Base-by-base conservation (phyloP, 2,113 vertebrate genomes). In the Azemiops feae region DNA sequence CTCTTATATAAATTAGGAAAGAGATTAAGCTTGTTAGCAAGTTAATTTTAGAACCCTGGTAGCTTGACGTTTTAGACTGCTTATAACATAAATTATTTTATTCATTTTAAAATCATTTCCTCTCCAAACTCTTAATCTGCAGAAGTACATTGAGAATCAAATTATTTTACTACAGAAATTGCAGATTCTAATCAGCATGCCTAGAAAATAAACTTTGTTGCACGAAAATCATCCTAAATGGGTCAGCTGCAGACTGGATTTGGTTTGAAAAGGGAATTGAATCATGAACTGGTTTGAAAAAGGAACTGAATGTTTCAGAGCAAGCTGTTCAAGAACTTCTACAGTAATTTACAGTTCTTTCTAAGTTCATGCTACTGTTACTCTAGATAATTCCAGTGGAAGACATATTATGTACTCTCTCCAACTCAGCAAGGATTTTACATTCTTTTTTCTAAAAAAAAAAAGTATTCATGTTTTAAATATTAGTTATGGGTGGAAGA, bases 1-100 rank as follows among this genome's bases (percentile, higher is more conserved):
- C 92, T 92, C 93, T 92, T 94, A 86, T 18, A 89, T 3, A 87
- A 88, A 52, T 93, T 95, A 93, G 57, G 94, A 96, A 93, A 85
- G 4, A 89, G 47, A n/a, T 91, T 39, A 94, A 93, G n/a, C 52
- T 93, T 53, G 20, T 22, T 85, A 34, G 81, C 18, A 16, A 27
- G 30, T 92, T 85, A 16, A 57, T 85, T 92, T 50, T 55, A 55
- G 87, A 18, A 85, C 25, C 10, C 10, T 57, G 88, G 57, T 34
- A 64, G 27, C 54, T 64, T 64, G 20, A 81, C 20, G 5, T 81
- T 81, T 81, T 39, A 81, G 69, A 39, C n/a, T 39, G 20, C 16
- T 20, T 23, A 22, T 91, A 50, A 30, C 12, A 52, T 64, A 69
- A 89, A 52, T 92, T 50, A 87, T 39, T 43, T 87, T 69, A 89